Percentiles rank a stretch among this genome's conserved stretches.
phyloP scores from a whole-genome alignment of 1,140 invertebrate species.

The Hormaphis cornu region DNA sequence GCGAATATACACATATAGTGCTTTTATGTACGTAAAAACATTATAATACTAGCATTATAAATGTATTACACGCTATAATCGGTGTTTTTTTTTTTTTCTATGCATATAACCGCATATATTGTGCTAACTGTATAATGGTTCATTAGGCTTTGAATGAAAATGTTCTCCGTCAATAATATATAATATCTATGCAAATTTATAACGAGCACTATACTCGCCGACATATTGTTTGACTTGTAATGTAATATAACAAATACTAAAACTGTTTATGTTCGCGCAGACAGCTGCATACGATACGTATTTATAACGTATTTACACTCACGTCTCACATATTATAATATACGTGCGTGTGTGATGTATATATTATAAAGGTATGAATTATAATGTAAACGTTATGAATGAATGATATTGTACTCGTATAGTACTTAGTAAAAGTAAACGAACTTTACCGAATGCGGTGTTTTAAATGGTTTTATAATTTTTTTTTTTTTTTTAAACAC shows the following conservation, averaged over 20 bases:
- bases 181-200: not conserved
- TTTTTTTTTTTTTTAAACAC: too few species aligned
- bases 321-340: not conserved
- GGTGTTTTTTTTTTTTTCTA: not conserved
- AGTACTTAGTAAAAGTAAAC: too few species aligned
- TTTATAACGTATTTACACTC: not conserved
- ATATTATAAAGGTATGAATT: not conserved
- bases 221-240: not conserved
- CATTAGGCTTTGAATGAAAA: conserved; percentile 8
- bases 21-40: not conserved
- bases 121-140: not conserved
- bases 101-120: too few species aligned
- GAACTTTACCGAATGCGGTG: too few species aligned
- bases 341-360: too few species aligned
- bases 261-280: not conserved
- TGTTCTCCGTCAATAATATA: not conserved
- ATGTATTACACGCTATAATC: not conserved
- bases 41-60: not conserved
- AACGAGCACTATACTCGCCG: not conserved
- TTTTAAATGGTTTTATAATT: too few species aligned
- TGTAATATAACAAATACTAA: not conserved
- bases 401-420: too few species aligned
- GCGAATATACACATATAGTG: too few species aligned
- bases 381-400: too few species aligned
- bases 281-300: not conserved